Conservation (phyloP, 2,797 vertebrate species). For the Poeciliopsis turneri region DNA sequence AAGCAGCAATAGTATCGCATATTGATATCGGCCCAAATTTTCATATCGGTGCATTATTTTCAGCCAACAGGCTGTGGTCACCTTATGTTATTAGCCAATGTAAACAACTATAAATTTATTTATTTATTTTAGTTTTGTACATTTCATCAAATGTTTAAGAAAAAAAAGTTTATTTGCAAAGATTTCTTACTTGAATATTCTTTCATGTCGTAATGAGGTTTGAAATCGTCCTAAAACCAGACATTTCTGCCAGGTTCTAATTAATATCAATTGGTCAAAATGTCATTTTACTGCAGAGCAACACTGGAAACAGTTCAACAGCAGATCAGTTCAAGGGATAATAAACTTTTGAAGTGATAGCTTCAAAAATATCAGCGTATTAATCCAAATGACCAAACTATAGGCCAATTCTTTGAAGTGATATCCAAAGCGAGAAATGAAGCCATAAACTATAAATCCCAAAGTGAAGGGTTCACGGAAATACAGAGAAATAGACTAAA, state of each 20-base stretch:
- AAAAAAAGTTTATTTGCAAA: not conserved
- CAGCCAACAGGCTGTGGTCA: not conserved
- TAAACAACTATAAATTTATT: not conserved
- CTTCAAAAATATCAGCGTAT: conserved; percentile 18
- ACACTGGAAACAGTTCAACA: not conserved
- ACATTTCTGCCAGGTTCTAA: not conserved
- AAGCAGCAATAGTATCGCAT: no score
- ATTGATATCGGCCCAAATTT: no score
- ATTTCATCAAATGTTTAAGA: not conserved
- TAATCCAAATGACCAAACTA: conserved; percentile 20
- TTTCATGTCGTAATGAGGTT: not conserved
- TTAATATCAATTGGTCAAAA: not conserved
- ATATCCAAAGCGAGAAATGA: conserved; percentile 38
- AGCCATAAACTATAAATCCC: conserved; percentile 21
- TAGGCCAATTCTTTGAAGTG: conserved; percentile 38
- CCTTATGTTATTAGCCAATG: not conserved
- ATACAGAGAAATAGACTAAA: conserved; percentile 8
- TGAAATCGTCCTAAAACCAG: not conserved
- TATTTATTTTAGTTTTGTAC: no score
- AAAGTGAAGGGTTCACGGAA: conserved; percentile 18
- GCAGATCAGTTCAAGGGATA: not conserved
- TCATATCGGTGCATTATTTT: not conserved
- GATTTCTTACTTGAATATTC: no score
- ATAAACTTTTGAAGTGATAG: conserved; percentile 3
- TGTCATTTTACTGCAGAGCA: not conserved